Base-by-base conservation (phyloP, 2,888 invertebrate genomes). In the Phragmatobia fuliginosa region DNA sequence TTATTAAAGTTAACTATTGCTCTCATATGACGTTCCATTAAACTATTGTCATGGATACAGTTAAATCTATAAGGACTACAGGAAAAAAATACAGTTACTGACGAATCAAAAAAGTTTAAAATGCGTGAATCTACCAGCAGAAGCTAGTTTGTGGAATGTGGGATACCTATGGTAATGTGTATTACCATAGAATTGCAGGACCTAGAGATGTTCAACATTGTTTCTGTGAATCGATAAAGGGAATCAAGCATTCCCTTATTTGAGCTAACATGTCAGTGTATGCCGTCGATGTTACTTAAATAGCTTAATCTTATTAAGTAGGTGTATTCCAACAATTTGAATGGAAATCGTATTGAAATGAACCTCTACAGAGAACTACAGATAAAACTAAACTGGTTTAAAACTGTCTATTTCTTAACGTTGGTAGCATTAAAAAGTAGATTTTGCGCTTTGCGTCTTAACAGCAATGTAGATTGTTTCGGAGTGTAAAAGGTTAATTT, bases 271-370 rank as follows among this genome's bases (percentile, higher is more conserved):
- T 52, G 49, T 64, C 59, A 33, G 32, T 59, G 60, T 59, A 59
- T 45, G 45, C 45, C 58, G 31, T 28, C 41, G 25, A 36, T 31
- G 59, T 21, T 25, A 49, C 64, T 68, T 33, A 36, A 64, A 68
- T 68, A 59, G 49, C 64, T 64, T 64, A 49, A 68, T 64, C 68
- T 28, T 32, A 64, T 68, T 64, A 64, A 45, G 63, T 36, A 25
- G 21, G 21, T 59, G 59, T 63, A 68, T 68, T 25, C 33, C 21
- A 59, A 41, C 28, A 11, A 60, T 36, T 45, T n/a, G 16, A 59
- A 66, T 60, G n/a, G 58, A 38, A 64, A 52, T 49, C 33, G 33
- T 49, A 16, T 62, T 45, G 10, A 63, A 21, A 32, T 32, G 14
- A 14, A n/a, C 21, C 32, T 32, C 11, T 32, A 10, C 11, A 63